A percentile compares a stretch with the other conserved stretches of the same genome.
Evolutionary conservation across 2,888 invertebrate species (phyloP).

Genomic region (Troglohyphantes excavatus): DNA sequence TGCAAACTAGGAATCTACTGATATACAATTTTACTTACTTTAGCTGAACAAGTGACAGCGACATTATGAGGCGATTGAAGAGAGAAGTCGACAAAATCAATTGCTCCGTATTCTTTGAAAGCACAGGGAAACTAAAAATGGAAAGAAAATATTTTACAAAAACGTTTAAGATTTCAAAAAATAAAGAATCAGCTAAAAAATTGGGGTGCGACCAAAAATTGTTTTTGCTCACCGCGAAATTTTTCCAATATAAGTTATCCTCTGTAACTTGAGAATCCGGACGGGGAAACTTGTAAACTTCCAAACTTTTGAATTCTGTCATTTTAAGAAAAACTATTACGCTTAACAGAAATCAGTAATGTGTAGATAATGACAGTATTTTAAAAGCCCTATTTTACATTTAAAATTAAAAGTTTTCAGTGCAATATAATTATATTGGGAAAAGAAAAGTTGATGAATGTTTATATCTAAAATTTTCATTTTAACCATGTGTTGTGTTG

Average conservation of each 20-base stretch:
- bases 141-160: background rate
- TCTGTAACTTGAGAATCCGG: conserved; percentile 32
- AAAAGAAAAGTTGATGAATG: no score
- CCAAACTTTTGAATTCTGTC: conserved; percentile 53
- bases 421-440: no score
- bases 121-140: conserved; percentile 69
- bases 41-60: conserved; percentile 95
- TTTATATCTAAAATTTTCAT: no score
- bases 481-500: no score
- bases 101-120: conserved; percentile 76
- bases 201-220: no score
- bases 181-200: background rate
- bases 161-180: no score
- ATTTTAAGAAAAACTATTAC: no score
- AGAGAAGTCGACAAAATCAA: conserved; percentile 83
- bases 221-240: conserved; percentile 31
- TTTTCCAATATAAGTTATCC: conserved; percentile 68
- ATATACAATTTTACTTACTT: conserved; percentile 87
- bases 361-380: no score
- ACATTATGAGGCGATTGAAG: conserved; percentile 94
- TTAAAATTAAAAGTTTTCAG: no score
- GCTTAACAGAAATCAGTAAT: no score
- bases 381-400: no score
- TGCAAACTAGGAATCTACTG: no score
- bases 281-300: conserved; percentile 56